Evolutionary conservation across 92 coral and sea anemone genomes (phyloP), one percentile per base, ranked within the genome.

Genomic region (Meandrina meandrites): DNA sequence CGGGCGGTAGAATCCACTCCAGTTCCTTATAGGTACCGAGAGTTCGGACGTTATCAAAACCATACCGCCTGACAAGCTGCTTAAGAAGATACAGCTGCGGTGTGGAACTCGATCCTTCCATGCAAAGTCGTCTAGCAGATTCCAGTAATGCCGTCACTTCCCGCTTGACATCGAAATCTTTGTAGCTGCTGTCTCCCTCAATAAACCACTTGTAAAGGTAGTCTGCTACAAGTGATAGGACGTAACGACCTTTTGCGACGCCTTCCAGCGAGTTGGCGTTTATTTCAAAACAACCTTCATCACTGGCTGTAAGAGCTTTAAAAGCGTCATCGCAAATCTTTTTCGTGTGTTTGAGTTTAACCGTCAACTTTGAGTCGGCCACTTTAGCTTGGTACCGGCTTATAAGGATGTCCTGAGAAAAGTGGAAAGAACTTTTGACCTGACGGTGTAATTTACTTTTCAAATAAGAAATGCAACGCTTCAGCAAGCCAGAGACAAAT

Each of bases 51-150:
- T 89, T 79, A 54, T 93, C 92, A 15, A 91, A 86, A 8, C 96
- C 96, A 86, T 88, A 88, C 34, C 84, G 89, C 80, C 96, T 88
- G 62, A 90, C 91, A 51, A 93, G 82, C 85, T 93, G 92, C 45
- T 90, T 93, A 22, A 93, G 79, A 19, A 93, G 76, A 80, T 84
- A 91, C 27, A 93, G 75, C 84, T 83, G 87, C 18, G 92, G 89
- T 10, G 83, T 85, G 51, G 84, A 17, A 31, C 84, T 70, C 27
- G 75, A 14, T 6, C 86, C 51, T 48, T 86, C 80, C 67, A 31
- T 30, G 56, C 91, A 92, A 35, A 92, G 78, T 57, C 76, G 69
- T 71, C 84, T 37, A 8, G 90, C 89, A 79, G 92, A 76, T 34
- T 27, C 85, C 10, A 90, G 80, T 54, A 90, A 76, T 8, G 32